These are phyloP conservation scores for Melanophora roralis DNA, from an alignment of 2,888 invertebrate genomes.

Conservation along the genomic window DNA sequence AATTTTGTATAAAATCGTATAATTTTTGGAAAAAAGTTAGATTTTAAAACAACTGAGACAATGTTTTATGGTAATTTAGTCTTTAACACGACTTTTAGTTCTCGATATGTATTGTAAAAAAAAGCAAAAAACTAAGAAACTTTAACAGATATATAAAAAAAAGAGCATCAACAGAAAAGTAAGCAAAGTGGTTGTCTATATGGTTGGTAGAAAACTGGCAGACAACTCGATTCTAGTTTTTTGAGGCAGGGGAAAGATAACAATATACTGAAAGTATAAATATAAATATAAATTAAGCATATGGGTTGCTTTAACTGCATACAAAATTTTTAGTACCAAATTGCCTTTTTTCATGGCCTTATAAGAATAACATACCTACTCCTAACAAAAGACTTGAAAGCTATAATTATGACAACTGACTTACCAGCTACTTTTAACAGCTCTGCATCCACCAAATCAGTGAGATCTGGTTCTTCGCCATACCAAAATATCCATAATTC, in stretches of 20 bases:
- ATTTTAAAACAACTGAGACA: no score
- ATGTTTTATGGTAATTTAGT: no score
- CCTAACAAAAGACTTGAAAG: no score
- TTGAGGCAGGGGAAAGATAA: background rate
- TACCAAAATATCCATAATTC: conserved; percentile 99
- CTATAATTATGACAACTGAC: background rate
- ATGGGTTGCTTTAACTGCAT: conserved; percentile 17
- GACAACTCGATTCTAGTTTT: conserved; percentile 9
- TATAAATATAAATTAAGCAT: conserved; percentile 15
- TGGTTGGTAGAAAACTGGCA: conserved; percentile 5
- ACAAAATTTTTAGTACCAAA: background rate
- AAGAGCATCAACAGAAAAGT: no score
- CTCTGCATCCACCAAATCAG: conserved; percentile 89
- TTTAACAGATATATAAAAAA: no score
- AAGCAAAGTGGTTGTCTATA: no score
- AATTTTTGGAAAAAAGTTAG: no score
- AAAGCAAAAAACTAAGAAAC: no score
- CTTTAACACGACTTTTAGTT: no score
- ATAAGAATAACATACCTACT: conserved; percentile 79
- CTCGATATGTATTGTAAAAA: no score
- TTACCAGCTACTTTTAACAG: conserved; percentile 89
- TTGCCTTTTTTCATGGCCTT: conserved; percentile 64
- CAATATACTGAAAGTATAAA: no score
- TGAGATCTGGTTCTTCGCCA: conserved; percentile 95
- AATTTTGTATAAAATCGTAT: no score